Evolutionary conservation across 2,888 invertebrate species (phyloP).

Genomic region (Nemapogon koenigi): DNA sequence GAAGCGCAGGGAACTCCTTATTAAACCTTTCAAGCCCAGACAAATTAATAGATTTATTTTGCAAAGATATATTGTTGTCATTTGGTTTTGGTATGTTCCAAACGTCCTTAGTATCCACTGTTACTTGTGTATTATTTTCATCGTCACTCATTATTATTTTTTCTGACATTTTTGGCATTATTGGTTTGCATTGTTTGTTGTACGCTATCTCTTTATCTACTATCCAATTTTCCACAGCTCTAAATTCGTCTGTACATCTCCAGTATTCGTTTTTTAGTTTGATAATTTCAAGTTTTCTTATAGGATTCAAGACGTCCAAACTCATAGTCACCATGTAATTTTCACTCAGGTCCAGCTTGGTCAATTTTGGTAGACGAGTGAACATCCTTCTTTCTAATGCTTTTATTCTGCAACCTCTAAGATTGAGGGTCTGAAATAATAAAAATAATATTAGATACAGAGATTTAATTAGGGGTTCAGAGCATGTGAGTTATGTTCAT

Average conservation of each 20-base stretch:
- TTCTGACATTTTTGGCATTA: slow-evolving; percentile 58
- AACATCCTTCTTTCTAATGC: slow-evolving; percentile 58
- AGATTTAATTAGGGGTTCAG: too few relatives aligned
- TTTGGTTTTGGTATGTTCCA: slow-evolving; percentile 44
- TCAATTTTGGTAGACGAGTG: slow-evolving; percentile 58
- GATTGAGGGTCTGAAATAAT: slow-evolving; percentile 56
- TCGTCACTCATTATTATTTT: slow-evolving; percentile 59
- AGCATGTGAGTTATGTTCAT: too few relatives aligned
- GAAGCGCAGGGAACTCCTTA: slow-evolving; percentile 44
- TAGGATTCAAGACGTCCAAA: slow-evolving; percentile 45
- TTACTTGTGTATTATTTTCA: slow-evolving; percentile 27
- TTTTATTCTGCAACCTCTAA: slow-evolving; percentile 66
- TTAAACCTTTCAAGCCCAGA: slow-evolving; percentile 47
- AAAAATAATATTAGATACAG: too few relatives aligned
- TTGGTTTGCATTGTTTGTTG: slow-evolving; percentile 46
- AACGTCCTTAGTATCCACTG: slow-evolving; percentile 39
- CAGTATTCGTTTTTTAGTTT: slow-evolving; percentile 64
- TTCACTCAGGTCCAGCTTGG: slow-evolving; percentile 64
- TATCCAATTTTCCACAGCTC: slow-evolving; percentile 47
- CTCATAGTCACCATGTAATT: slow-evolving; percentile 65
- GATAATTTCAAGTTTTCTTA: slow-evolving; percentile 53
- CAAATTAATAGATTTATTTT: slow-evolving; percentile 21
- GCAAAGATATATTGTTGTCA: slow-evolving; percentile 25
- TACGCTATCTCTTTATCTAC: slow-evolving; percentile 39
- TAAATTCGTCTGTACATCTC: slow-evolving; percentile 56